These are phyloP conservation scores for Rambutsinella grinnellia DNA, from an alignment of 2,888 invertebrate genomes.

Conservation along the genomic window DNA sequence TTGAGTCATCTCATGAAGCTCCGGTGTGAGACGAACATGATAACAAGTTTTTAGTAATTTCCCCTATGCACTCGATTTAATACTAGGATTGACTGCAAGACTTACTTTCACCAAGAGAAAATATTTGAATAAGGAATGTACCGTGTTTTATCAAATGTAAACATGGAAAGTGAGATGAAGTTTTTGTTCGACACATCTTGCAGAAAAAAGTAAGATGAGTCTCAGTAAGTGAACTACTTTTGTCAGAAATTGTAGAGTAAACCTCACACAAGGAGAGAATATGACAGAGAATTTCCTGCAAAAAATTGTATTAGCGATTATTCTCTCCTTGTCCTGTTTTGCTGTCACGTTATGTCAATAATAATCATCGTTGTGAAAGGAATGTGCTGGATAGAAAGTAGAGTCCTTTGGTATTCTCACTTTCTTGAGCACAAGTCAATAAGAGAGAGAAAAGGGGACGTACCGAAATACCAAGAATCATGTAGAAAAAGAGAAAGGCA, in stretches of 20 bases:
- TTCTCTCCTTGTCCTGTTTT: not conserved
- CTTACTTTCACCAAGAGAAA: not conserved
- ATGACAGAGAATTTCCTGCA: not conserved
- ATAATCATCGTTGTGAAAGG: not conserved
- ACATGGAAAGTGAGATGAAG: not conserved
- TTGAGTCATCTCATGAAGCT: not conserved
- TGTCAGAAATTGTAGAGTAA: not conserved
- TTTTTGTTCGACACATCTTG: not conserved
- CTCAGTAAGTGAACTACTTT: not conserved
- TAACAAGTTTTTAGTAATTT: constrained; percentile 16
- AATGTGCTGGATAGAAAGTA: not conserved
- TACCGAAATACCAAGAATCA: no score
- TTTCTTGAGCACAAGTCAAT: not conserved
- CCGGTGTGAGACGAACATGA: not conserved
- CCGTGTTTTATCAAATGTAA: not conserved
- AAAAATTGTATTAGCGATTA: not conserved
- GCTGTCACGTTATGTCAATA: not conserved
- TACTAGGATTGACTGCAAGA: not conserved
- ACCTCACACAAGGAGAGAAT: not conserved
- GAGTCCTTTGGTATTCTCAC: not conserved
- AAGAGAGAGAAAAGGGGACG: not conserved
- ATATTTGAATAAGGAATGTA: not conserved
- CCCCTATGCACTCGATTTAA: not conserved
- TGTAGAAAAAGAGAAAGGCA: no score
- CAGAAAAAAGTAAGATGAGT: not conserved